These are phyloP conservation scores for Falco berigora DNA, from an alignment of 2,797 vertebrate genomes.

Conservation along the genomic window DNA sequence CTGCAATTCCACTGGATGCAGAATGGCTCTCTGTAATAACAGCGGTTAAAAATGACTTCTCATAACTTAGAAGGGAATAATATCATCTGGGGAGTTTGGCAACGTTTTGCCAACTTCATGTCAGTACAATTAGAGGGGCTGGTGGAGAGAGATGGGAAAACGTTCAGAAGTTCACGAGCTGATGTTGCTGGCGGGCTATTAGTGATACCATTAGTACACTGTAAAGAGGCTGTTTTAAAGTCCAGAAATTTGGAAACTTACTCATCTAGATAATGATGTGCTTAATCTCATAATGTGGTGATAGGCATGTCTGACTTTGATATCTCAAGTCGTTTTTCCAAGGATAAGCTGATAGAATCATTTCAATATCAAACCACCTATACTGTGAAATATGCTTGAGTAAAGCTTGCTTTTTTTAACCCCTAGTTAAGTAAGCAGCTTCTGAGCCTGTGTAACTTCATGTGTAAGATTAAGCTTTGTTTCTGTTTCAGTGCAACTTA, in stretches of 20 bases:
- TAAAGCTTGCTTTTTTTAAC: background rate
- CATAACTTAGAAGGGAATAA: background rate
- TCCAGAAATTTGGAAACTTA: too few relatives aligned
- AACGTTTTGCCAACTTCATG: background rate
- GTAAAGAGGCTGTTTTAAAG: background rate
- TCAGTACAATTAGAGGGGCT: background rate
- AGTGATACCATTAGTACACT: background rate
- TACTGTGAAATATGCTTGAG: background rate
- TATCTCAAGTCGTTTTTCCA: background rate
- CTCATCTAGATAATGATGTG: background rate
- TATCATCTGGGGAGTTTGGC: too few relatives aligned
- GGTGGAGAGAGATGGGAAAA: background rate
- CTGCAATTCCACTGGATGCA: background rate
- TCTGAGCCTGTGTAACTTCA: background rate
- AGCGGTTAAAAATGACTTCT: background rate
- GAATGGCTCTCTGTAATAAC: background rate
- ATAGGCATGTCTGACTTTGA: background rate
- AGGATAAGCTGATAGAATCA: background rate
- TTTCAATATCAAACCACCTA: too few relatives aligned
- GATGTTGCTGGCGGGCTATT: background rate
- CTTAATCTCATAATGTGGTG: background rate
- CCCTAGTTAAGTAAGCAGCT: rapidly evolving
- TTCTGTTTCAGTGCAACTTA: background rate
- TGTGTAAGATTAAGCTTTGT: background rate
- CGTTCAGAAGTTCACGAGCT: background rate